Base-by-base conservation (phyloP, 2,113 vertebrate species). In the Gobiocypris rarus region DNA sequence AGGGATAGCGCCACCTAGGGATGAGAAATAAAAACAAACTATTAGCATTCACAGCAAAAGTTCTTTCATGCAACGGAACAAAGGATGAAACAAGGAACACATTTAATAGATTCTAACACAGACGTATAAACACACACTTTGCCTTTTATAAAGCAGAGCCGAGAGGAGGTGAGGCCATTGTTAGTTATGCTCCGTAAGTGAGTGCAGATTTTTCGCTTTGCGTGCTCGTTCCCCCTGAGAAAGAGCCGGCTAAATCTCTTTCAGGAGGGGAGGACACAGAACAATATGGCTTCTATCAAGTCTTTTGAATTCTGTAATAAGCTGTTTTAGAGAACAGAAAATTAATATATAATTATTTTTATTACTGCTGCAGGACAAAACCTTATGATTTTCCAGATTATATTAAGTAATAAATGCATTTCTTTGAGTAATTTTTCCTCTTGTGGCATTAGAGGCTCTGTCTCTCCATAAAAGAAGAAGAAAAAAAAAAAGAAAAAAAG, bases 271-370 rank as follows among this genome's bases (percentile, higher is more conserved):
- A 86, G 91, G 88, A 91, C 87, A 83, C 84, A 90, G 88, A 90
- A 89, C 91, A 90, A 90, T 88, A 91, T 88, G 91, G 91, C 91
- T 93, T 91, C 89, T 89, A 93, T 93, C 91, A 94, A 89, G 90
- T 86, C 86, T 86, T 92, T 87, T 86, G 84, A 91, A 92, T 89
- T 84, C 82, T 75, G 91, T 91, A 93, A 94, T 92, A 90, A 92
- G 89, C 91, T 91, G 82, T 92, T 93, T 93, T 90, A 89, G 88
- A 91, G 89, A 89, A 90, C 90, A 91, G 90, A 82, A 91, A 93
- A 94, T 93, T 83, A 92, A 93, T 92, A 88, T 92, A 88, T 91
- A 93, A 93, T 93, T 93, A 93, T 95, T 93, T 92, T 91, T 91
- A 90, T 91, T 84, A 91, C 83, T 82, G 89, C 88, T 86, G 87